phyloP scores from a whole-genome alignment of 2,888 invertebrate genomes.

The Argynnis bischoffii region DNA sequence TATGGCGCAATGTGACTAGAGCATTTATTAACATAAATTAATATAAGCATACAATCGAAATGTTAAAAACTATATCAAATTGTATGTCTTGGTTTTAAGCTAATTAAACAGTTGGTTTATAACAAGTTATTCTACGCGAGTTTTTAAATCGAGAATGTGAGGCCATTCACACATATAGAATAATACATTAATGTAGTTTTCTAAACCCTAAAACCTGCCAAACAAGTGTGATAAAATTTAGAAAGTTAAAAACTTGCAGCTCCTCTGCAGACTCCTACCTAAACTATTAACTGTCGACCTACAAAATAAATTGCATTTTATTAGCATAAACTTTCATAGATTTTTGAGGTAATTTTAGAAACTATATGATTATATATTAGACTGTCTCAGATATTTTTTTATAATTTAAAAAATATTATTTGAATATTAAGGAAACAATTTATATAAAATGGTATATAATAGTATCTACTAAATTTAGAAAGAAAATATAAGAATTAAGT shows the following conservation, averaged over 20 bases:
- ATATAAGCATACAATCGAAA: neutral
- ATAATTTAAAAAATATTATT: neutral
- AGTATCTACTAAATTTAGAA: no score
- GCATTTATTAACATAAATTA: constrained; percentile 15
- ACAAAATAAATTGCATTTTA: constrained; percentile 78
- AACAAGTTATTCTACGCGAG: constrained; percentile 16
- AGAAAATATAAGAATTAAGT: no score
- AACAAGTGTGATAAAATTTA: constrained; percentile 73
- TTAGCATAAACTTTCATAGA: constrained; percentile 74
- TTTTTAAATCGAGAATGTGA: constrained; percentile 24
- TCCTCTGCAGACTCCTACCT: constrained; percentile 66
- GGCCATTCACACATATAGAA: constrained; percentile 37
- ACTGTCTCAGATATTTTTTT: neutral
- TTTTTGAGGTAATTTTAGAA: constrained; percentile 35
- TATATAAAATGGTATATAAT: neutral
- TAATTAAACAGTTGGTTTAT: constrained; percentile 6
- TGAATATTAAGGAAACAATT: neutral
- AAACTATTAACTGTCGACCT: constrained; percentile 67
- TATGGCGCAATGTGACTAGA: constrained; percentile 12
- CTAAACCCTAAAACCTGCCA: constrained; percentile 75
- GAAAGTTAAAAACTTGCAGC: constrained; percentile 74
- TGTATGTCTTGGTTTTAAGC: neutral
- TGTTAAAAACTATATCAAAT: constrained; percentile 1
- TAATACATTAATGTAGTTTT: constrained; percentile 50
- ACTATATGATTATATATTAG: constrained; percentile 26